Evolutionary conservation across 2,888 invertebrate species (phyloP).

Genomic region (Patella ulyssiponensis): DNA sequence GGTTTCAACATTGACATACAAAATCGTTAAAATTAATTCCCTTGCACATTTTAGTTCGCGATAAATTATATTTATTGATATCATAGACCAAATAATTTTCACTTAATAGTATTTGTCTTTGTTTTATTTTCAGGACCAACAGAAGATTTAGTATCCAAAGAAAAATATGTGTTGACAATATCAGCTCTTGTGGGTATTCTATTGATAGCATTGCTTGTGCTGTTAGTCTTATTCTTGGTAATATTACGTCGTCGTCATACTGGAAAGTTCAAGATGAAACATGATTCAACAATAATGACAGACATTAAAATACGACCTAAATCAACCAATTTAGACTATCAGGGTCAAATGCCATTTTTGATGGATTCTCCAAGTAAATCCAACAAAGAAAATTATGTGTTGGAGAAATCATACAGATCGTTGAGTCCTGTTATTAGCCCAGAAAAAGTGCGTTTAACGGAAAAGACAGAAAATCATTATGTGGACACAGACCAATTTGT

Average conservation of each 20-base stretch:
- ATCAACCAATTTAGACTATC: constrained; percentile 43
- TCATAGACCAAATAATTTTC: no score
- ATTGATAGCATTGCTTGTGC: constrained; percentile 42
- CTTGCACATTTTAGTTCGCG: not conserved
- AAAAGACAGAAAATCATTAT: not conserved
- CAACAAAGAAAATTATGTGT: constrained; percentile 24
- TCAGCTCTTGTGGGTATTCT: constrained; percentile 44
- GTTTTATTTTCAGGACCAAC: constrained; percentile 25
- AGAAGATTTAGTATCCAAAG: constrained; percentile 28
- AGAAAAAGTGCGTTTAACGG: constrained; percentile 9
- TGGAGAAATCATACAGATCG: constrained; percentile 17
- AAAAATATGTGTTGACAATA: constrained; percentile 48
- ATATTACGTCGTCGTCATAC: constrained; percentile 32
- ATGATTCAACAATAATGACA: constrained; percentile 28
- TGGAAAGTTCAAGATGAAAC: constrained; percentile 32
- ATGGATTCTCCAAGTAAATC: constrained; percentile 27
- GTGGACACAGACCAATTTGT: not conserved
- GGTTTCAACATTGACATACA: not conserved
- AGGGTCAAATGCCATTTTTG: constrained; percentile 39
- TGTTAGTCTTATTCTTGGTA: constrained; percentile 41
- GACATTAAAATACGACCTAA: constrained; percentile 39
- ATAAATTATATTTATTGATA: no score
- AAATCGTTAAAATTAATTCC: constrained; percentile 3
- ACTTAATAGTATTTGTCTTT: not conserved
- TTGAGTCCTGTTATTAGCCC: not conserved